Base-by-base conservation (phyloP, 2,113 vertebrate genomes). In the Pseudorhombus dupliciocellatus region DNA sequence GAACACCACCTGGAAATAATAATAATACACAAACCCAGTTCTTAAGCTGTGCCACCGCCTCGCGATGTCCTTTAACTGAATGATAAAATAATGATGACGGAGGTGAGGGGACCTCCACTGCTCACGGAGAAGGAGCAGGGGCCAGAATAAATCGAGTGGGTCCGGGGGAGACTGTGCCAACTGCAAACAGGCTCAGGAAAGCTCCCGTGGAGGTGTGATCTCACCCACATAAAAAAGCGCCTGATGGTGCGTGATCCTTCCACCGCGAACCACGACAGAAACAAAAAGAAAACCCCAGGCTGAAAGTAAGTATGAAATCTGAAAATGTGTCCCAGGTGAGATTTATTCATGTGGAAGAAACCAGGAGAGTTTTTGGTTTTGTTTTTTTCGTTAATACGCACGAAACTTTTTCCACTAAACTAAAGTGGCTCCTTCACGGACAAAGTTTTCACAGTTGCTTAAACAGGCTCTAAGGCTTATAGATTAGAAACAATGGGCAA, bases 121-220 rank as follows among this genome's bases (percentile, higher is more conserved):
- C 62, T 67, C 20, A 11, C 42, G 44, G 48, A 70, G 34, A 42
- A 46, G 66, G 61, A 60, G 21, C 42, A 28, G 9, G 48, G 9
- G 40, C 4, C 51, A 42, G 68, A 81, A 85, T 81, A 82, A 81
- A 87, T 76, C 65, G 71, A 61, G 73, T 3, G 59, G 60, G 79
- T 58, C 50, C 10, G 75, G 44, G 58, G 73, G 81, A 64, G 62
- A 77, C 80, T 61, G 70, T 73, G 84, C 89, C 89, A 90, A 87
- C 58, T 82, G 85, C 73, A 84, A 90, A 85, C 86, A 75, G 77
- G 79, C 87, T 69, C 81, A 79, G 84, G 84, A 84, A 83, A 84
- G 68, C 82, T 89, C 88, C 88, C 34, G 89, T 58, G 63, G 89
- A 93, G 89, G 89, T 90, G 90, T 84, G 85, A 92, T 89, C 86